Evolutionary conservation across 2,888 invertebrate species (phyloP).

Genomic region (Pteria penguin): DNA sequence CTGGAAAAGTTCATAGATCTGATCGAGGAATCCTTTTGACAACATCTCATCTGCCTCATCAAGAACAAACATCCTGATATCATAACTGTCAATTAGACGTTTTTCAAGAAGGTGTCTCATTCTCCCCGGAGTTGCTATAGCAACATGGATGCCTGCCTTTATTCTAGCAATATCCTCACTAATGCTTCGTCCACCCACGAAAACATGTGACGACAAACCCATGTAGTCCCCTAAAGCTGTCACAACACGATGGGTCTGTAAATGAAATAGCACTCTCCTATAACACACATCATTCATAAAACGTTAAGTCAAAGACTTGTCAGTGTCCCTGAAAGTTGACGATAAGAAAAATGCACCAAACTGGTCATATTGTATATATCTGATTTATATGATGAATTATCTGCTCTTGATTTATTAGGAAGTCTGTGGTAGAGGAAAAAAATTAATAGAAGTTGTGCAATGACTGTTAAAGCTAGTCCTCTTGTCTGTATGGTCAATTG

Average conservation of each 20-base stretch:
- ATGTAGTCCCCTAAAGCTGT: constrained; percentile 98
- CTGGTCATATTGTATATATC: not conserved
- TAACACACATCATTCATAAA: too few relatives aligned
- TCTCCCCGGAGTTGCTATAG: constrained; percentile 99
- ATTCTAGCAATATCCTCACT: constrained; percentile 96
- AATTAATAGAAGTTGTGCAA: too few relatives aligned
- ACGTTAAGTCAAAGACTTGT: too few relatives aligned
- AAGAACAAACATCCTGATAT: constrained; percentile 97
- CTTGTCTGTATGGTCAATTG: too few relatives aligned
- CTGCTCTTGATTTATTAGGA: too few relatives aligned
- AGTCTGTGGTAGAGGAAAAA: too few relatives aligned
- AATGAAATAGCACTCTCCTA: too few relatives aligned
- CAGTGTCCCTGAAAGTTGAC: too few relatives aligned
- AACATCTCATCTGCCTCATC: constrained; percentile 99
- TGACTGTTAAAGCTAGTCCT: too few relatives aligned
- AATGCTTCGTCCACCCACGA: constrained; percentile 99
- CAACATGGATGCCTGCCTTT: constrained; percentile 95
- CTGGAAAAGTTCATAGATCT: constrained; percentile 98
- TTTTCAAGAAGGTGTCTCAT: constrained; percentile 97
- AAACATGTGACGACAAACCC: constrained; percentile 97
- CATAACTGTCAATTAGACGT: constrained; percentile 88
- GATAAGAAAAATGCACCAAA: too few relatives aligned
- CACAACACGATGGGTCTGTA: constrained; percentile 90
- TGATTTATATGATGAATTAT: not conserved
- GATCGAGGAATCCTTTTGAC: constrained; percentile 98